Conservation (phyloP, 2,888 invertebrate species). For the Anthrax anthrax region DNA sequence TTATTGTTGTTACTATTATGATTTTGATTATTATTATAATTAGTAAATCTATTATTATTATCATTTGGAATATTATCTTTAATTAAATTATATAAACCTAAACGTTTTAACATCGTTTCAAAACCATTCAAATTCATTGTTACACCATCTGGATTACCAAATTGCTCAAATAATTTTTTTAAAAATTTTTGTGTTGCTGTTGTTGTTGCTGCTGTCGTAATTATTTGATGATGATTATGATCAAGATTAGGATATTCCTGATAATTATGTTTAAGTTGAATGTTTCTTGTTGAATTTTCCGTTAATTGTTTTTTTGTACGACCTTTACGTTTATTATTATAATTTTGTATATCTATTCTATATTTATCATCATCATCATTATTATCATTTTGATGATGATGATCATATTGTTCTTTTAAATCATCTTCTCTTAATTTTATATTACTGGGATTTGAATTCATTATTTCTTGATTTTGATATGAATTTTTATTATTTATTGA, state of each 20-base stretch:
- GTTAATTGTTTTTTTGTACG: constrained; percentile 13
- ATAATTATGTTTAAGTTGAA: constrained; percentile 24
- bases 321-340: constrained; percentile 10
- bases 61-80: constrained; percentile 8
- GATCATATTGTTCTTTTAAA: too few relatives aligned
- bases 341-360: constrained; percentile 14
- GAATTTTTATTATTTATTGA: not conserved
- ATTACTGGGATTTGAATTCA: constrained; percentile 18
- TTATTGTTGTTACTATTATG: not conserved
- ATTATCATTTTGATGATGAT: not conserved
- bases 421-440: too few relatives aligned
- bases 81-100: constrained; percentile 42
- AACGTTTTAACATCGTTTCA: constrained; percentile 45
- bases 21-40: not conserved
- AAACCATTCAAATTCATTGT: constrained; percentile 53
- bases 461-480: not conserved
- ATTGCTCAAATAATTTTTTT: constrained; percentile 50
- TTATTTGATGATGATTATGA: constrained; percentile 11
- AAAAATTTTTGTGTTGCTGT: constrained; percentile 50
- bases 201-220: constrained; percentile 22
- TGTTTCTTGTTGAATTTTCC: constrained; percentile 18
- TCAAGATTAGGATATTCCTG: constrained; percentile 17
- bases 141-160: constrained; percentile 45
- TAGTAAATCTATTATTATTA: not conserved
- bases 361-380: constrained; percentile 15